Base-by-base conservation (phyloP, 2,113 vertebrate species). In the Glaucidium brasilianum region DNA sequence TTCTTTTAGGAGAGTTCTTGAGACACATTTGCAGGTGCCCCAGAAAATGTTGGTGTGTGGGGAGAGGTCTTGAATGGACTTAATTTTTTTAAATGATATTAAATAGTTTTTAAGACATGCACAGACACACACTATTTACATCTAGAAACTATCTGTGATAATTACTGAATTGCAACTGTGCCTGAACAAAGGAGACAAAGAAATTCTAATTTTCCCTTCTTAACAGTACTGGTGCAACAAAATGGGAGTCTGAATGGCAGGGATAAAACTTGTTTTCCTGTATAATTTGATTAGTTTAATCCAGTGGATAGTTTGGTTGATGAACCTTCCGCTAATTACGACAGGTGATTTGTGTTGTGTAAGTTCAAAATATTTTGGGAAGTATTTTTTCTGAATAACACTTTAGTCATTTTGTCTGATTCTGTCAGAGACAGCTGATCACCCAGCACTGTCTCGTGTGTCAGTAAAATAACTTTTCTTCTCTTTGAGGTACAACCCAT, bases 381-480 rank as follows among this genome's bases (percentile, higher is more conserved):
- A 73, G 47, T 77, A 27, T 60, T 75, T 55, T 88, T 63, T 35
- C 27, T 59, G 25, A 56, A 55, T 63, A 19, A 30, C 8, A 5
- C 3, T 3, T 77, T 0, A 0, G 17, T 85, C 23, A 62, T 69
- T 92, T 85, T 85, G 6, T n/a, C 34, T 50, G 53, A 45, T 22
- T 45, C 21, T 47, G 78, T 87, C 69, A 77, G 76, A 66, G 55
- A 23, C 62, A 71, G 35, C 21, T 60, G 58, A 75, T 85, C 45
- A 60, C 27, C 21, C 35, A 62, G 6, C 6, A 32, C 7, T 25
- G 9, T 68, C 49, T 72, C 0, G 0, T 19, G 23, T 63, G 34
- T 43, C 64, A 68, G 26, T 56, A 47, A 87, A 55, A 52, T 49
- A n/a, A 9, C 23, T 94, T 77, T 55, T 86, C 9, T 81, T 95